These are phyloP conservation scores for Elegia similella DNA, from an alignment of 2,888 invertebrate genomes.

Conservation along the genomic window DNA sequence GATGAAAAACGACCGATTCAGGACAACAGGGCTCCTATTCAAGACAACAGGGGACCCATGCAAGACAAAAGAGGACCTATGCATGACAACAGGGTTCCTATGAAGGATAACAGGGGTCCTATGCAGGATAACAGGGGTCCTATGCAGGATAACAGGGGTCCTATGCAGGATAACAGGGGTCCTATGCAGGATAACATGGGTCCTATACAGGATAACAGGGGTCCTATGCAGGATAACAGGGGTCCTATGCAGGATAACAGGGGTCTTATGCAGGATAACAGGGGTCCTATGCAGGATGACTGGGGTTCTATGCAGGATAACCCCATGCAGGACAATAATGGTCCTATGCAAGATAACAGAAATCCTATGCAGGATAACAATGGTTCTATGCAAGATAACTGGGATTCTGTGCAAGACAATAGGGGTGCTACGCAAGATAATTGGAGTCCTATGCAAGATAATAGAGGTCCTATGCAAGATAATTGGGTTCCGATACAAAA, in stretches of 20 bases:
- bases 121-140: slow-evolving; percentile 10
- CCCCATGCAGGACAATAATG: slow-evolving; percentile 17
- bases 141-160: slow-evolving; percentile 15
- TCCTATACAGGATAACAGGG: slow-evolving; percentile 17
- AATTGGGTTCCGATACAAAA: slow-evolving; percentile 7
- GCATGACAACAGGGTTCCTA: too few species aligned
- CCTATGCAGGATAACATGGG: slow-evolving; percentile 16
- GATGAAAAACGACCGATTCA: slow-evolving; percentile 17
- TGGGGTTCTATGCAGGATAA: slow-evolving; percentile 17
- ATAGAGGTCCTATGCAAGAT: slow-evolving; percentile 9
- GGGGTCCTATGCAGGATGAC: slow-evolving; percentile 15
- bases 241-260: slow-evolving; percentile 19
- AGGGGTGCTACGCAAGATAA: slow-evolving; percentile 18
- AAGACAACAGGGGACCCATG: too few species aligned
- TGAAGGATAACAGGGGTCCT: neutral
- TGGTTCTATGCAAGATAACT: slow-evolving; percentile 15
- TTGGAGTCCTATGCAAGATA: slow-evolving; percentile 17
- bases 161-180: slow-evolving; percentile 12
- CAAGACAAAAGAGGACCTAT: too few species aligned
- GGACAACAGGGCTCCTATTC: slow-evolving; percentile 18
- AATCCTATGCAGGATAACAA: slow-evolving; percentile 17
- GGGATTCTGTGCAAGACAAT: slow-evolving; percentile 15
- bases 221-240: slow-evolving; percentile 17
- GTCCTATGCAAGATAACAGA: slow-evolving; percentile 17
- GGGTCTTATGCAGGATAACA: slow-evolving; percentile 17